Evolutionary conservation across 2,888 invertebrate genomes (phyloP), one percentile per base, ranked within the genome.

Genomic region (Didymodactylos carnosus): DNA sequence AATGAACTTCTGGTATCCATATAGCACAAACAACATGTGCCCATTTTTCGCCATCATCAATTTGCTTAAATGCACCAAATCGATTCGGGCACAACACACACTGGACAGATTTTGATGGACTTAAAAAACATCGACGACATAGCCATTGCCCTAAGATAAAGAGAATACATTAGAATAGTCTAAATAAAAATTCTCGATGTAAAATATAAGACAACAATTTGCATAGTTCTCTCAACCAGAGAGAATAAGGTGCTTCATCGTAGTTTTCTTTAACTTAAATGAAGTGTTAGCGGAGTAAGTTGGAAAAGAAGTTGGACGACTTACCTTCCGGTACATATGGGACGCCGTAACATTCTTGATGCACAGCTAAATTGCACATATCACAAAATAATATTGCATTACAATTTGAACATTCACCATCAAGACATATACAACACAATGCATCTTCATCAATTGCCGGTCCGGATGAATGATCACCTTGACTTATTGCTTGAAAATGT

Each of bases 311-410:
- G n/a, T n/a, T n/a, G n/a, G n/a, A n/a, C n/a, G n/a, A 7, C 19
- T 62, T 62, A 62, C 62, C 94, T 81, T 94, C 94, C 0, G 94
- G 94, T 80, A 94, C 93, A 82, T 94, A 94, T 10, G 94, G 94
- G 7, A 94, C 94, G 72, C 97, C 97, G 84, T 97, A 97, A 81
- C 97, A 97, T 83, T 95, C 94, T 85, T 95, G 98, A 84, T 98
- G 98, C 19, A 98, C 97, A 39, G 98, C 94, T 77, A 98, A 86
- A 84, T 98, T 97, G 84, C 98, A 98, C 94, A 97, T 94, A 85
- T 98, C 98, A 85, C 98, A 98, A 85, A 98, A 98, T 72, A 98
- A 86, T 78, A 98, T 98, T 69, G 94, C 95, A 83, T 98, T 98
- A 72, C 92, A 92, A 84, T 97, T 97, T 83, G 95, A 92, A 82